Base-by-base conservation (phyloP, 2,888 invertebrate species). In the Anodontia alba region DNA sequence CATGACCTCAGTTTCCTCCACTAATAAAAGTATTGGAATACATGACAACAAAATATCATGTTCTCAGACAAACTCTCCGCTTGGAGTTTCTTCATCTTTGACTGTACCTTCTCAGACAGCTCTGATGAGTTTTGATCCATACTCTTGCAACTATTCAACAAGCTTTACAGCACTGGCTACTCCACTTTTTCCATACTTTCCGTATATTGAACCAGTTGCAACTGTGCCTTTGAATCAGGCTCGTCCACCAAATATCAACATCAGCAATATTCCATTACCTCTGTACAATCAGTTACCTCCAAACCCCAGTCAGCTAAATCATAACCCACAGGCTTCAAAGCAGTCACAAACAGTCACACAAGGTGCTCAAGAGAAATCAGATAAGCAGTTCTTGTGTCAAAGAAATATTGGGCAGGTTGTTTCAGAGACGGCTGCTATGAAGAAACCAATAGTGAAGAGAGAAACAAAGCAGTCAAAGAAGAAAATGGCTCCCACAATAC, bases 211-310 rank as follows among this genome's bases (percentile, higher is more conserved):
- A 5, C 3, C 62, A 17, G 62, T 12, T 12, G 33, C 62, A 5
- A 20, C 62, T 33, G 15, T 62, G 5, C 62, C 62, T 17, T 31
- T 62, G 20, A 62, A 62, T 33, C 62, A 31, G 12, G 5, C 26
- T 17, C 17, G 1, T 33, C 17, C 26, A 1, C 68, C 68, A 68
- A 43, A 43, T 12, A 68, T 68, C 3, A 68, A 68, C 23, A 1
- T 68, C 1, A 68, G 43, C 42, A 68, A 23, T n/a, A 68, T 43
- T 26, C 68, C 68, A 26, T 17, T 68, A 68, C 68, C 68, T 68
- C 68, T 68, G 15, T 68, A 68, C 33, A 15, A 29, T 1, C 68
- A 68, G 23, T 23, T 43, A 29, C 68, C 43, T 43, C 68, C 12
- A 5, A 68, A 1, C 20, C 7, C n/a, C 1, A 29, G 20, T 20